Evolutionary conservation across 37 sponge, comb jelly and placozoan genomes (phyloP).

Genomic region (Eunapius fragilis): DNA sequence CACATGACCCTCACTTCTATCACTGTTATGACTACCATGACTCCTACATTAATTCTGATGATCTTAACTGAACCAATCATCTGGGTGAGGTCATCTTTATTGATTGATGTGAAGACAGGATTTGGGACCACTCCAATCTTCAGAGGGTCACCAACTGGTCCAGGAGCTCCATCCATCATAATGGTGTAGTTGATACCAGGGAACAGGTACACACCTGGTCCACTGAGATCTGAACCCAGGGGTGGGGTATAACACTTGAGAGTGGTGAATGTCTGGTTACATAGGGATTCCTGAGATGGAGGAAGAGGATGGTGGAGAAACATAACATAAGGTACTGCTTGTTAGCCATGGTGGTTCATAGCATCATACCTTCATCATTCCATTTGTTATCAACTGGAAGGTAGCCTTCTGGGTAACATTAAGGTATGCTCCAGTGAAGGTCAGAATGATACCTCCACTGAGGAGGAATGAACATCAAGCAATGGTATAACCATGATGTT

Average conservation of each 20-base stretch:
- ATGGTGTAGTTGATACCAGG: conserved; percentile 17
- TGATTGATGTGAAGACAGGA: not conserved
- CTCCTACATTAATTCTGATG: not conserved
- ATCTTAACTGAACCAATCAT: not conserved
- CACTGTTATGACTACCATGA: not conserved
- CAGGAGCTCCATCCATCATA: conserved; percentile 27
- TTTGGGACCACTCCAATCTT: not conserved
- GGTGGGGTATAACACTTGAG: not conserved
- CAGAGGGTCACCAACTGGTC: conserved; percentile 19
- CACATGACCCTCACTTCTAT: not conserved
- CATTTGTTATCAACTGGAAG: conserved; percentile 12
- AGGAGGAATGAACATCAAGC: not conserved
- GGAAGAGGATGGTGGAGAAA: not conserved
- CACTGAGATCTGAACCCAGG: not conserved
- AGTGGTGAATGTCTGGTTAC: not conserved
- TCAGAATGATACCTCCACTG: conserved; percentile 63
- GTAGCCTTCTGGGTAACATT: conserved; percentile 42
- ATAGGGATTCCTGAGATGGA: not conserved
- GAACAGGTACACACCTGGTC: not conserved
- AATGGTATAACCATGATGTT: not conserved
- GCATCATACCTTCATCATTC: not conserved
- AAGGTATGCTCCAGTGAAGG: conserved; percentile 51
- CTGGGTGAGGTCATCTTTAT: not conserved
- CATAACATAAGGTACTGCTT: not conserved
- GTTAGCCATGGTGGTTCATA: not conserved